phyloP scores from a whole-genome alignment of 2,797 vertebrate species.

The Uromys caudimaculatus region DNA sequence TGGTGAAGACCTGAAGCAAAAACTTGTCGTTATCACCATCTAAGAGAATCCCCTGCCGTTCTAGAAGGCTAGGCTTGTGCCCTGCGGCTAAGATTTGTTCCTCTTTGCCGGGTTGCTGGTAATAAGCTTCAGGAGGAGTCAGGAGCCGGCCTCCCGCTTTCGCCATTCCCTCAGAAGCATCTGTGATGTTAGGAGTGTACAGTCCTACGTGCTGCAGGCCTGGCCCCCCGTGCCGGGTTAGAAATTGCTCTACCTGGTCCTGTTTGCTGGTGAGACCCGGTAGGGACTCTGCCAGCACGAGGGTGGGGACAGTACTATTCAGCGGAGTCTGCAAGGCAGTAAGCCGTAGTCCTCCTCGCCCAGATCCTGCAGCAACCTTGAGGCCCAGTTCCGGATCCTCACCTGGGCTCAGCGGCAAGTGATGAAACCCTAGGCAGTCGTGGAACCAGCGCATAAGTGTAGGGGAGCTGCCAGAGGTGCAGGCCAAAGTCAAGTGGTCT shows the following conservation, averaged over 20 bases:
- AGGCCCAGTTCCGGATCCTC: slow-evolving; percentile 89
- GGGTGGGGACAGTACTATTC: slow-evolving; percentile 76
- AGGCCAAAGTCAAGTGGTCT: slow-evolving; percentile 95
- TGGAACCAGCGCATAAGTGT: slow-evolving; percentile 93
- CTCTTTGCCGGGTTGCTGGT: slow-evolving; percentile 91
- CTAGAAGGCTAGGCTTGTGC: slow-evolving; percentile 89
- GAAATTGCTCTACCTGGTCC: slow-evolving; percentile 95
- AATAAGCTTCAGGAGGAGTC: slow-evolving; percentile 92
- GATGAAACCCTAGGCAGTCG: slow-evolving; percentile 91
- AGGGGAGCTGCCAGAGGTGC: slow-evolving; percentile 85
- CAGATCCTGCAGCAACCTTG: slow-evolving; percentile 84
- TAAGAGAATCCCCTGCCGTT: slow-evolving; percentile 93
- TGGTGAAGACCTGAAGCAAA: slow-evolving; percentile 96
- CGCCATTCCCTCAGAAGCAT: slow-evolving; percentile 86
- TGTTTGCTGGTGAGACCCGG: slow-evolving; percentile 80
- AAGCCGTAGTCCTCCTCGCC: slow-evolving; percentile 92
- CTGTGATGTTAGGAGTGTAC: slow-evolving; percentile 91
- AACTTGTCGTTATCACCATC: slow-evolving; percentile 87
- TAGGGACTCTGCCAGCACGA: slow-evolving; percentile 94
- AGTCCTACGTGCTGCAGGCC: slow-evolving; percentile 96
- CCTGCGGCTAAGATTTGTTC: slow-evolving; percentile 91
- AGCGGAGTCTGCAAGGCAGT: slow-evolving; percentile 90
- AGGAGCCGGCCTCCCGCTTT: slow-evolving; percentile 90
- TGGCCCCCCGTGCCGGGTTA: slow-evolving; percentile 90
- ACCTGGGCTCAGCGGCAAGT: slow-evolving; percentile 91